Conservation (phyloP, 1,140 invertebrate species). For the Planococcus citri region DNA sequence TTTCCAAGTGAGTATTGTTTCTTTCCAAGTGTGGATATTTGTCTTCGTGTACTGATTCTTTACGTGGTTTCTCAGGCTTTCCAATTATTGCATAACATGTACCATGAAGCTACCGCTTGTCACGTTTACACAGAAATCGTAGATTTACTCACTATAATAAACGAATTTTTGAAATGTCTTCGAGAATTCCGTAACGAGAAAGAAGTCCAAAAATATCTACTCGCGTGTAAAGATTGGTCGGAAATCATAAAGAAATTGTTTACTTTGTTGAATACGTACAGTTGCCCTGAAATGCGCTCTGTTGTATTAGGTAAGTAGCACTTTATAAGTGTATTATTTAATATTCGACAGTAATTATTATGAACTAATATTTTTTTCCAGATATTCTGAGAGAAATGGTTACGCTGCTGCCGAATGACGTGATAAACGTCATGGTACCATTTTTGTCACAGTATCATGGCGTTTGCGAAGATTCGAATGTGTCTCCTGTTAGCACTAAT, state of each 20-base stretch:
- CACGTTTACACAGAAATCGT: slow-evolving; percentile 71
- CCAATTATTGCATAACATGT: slow-evolving; percentile 82
- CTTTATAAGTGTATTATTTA: too few relatives aligned
- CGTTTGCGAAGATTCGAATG: slow-evolving; percentile 58
- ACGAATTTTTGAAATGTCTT: slow-evolving; percentile 56
- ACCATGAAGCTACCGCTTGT: slow-evolving; percentile 83
- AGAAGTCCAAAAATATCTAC: slow-evolving; percentile 47
- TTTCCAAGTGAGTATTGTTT: slow-evolving; percentile 49
- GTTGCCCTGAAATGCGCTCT: slow-evolving; percentile 68
- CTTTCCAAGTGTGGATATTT: not conserved
- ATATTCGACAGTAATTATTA: slow-evolving; percentile 10
- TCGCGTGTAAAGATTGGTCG: slow-evolving; percentile 65
- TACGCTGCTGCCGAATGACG: slow-evolving; percentile 66
- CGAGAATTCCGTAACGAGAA: slow-evolving; percentile 48
- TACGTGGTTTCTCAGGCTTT: slow-evolving; percentile 49
- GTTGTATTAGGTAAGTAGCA: slow-evolving; percentile 57
- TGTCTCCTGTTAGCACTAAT: slow-evolving; percentile 33
- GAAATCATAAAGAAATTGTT: slow-evolving; percentile 72
- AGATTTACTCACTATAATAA: slow-evolving; percentile 64
- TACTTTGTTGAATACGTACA: slow-evolving; percentile 79
- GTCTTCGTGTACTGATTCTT: slow-evolving; percentile 18
- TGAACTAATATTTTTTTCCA: slow-evolving; percentile 30
- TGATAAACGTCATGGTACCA: slow-evolving; percentile 66
- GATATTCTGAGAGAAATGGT: slow-evolving; percentile 76
- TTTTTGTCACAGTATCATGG: slow-evolving; percentile 71